Conservation (phyloP, 2,797 vertebrate genomes). For the Argya squamiceps region DNA sequence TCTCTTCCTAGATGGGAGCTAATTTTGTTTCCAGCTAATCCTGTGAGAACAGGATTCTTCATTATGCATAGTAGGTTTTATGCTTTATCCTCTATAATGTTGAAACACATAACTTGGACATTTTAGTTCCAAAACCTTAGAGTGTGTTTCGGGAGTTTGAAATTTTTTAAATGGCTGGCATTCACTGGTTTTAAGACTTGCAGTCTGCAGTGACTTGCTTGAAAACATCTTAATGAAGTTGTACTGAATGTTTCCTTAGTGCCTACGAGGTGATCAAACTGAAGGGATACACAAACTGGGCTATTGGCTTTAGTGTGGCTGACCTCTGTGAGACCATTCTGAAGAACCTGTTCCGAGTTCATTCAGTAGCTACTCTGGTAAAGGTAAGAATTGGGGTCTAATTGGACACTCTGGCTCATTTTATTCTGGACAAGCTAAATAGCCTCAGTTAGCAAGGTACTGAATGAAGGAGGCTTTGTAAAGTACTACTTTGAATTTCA, state of each 20-base stretch:
- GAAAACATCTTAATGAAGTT: not conserved
- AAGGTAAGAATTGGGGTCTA: slow-evolving; percentile 78
- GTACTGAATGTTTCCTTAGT: slow-evolving; percentile 67
- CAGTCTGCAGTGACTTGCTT: not conserved
- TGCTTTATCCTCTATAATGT: not conserved
- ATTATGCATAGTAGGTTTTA: not conserved
- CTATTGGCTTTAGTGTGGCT: slow-evolving; percentile 93
- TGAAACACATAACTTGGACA: not conserved
- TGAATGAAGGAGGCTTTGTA: not conserved
- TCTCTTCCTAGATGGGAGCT: not conserved
- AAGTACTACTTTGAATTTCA: not conserved
- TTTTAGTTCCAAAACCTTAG: not conserved
- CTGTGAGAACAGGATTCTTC: not conserved
- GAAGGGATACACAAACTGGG: slow-evolving; percentile 98
- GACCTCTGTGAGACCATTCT: slow-evolving; percentile 91
- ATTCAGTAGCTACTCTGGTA: slow-evolving; percentile 95
- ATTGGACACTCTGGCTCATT: not conserved
- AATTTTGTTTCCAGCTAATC: not conserved
- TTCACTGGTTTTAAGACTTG: not conserved
- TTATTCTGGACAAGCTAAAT: not conserved
- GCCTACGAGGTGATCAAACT: slow-evolving; percentile 96
- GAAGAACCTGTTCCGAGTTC: slow-evolving; percentile 88
- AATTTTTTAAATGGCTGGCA: not conserved
- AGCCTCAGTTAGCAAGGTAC: not conserved
- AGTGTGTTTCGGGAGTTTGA: not conserved